phyloP scores from a whole-genome alignment of 2,888 invertebrate genomes.

The Coenonympha glycerion region DNA sequence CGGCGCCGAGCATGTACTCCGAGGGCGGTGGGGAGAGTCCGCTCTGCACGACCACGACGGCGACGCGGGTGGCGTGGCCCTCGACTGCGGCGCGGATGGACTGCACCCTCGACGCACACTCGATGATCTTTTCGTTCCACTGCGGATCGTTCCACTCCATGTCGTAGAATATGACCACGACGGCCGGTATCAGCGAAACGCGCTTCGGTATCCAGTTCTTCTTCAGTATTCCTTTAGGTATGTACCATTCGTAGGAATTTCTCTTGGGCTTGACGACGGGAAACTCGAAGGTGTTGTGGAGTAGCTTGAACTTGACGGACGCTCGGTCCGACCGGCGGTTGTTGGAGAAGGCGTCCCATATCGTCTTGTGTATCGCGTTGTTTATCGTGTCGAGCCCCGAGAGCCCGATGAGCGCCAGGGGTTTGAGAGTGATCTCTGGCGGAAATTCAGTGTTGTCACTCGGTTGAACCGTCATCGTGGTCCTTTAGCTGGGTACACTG shows the following conservation, averaged over 20 bases:
- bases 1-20: constrained; percentile 90
- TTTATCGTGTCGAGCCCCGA: constrained; percentile 90
- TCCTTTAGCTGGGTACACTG: constrained; percentile 12
- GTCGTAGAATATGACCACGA: constrained; percentile 96
- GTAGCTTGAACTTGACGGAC: constrained; percentile 87
- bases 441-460: constrained; percentile 83
- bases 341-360: constrained; percentile 94
- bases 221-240: constrained; percentile 95
- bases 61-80: constrained; percentile 84
- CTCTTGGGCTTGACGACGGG: constrained; percentile 90
- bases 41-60: constrained; percentile 93
- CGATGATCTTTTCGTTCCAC: constrained; percentile 96
- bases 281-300: constrained; percentile 89
- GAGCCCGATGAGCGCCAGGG: constrained; percentile 90
- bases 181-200: constrained; percentile 90
- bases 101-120: constrained; percentile 93
- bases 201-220: constrained; percentile 97
- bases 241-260: constrained; percentile 95
- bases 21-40: constrained; percentile 84
- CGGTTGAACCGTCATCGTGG: constrained; percentile 71
- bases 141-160: constrained; percentile 97
- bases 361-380: constrained; percentile 90
- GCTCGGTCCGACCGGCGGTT: constrained; percentile 88
- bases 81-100: constrained; percentile 84
- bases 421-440: constrained; percentile 86